Evolutionary conservation across 2,113 vertebrate species (phyloP), one percentile per base, ranked within the genome.

Genomic region (Leuciscus idus): DNA sequence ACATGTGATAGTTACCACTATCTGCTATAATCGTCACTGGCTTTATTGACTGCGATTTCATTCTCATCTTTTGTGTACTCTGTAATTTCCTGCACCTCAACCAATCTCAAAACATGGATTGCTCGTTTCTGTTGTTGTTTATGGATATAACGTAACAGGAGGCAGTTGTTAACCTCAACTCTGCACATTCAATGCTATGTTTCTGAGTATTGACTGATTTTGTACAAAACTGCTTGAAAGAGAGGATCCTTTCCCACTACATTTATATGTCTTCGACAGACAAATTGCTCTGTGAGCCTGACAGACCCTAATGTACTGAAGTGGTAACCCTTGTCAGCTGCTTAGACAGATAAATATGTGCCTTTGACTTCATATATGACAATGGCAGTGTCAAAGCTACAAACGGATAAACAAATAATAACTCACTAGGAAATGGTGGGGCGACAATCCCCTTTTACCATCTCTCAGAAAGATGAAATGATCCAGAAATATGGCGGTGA

Each of bases 31-130:
- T 98, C 96, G 96, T 96, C 95, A 94, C 96, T 97, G 95, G 96
- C 96, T 96, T 96, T 98, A 98, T 98, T 97, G 94, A 98, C 97
- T 95, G 94, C 96, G 95, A 96, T 93, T 95, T 96, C 96, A 96
- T 95, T 97, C 96, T 96, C 95, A 95, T 95, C 96, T 96, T 97
- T 99, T 99, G 97, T 98, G 95, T 95, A 96, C 96, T 96, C 96
- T 96, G 93, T 96, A 98, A 98, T 98, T 98, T 98, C 95, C 95
- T 93, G 78, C 87, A 85, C 78, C 68, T 64, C 57, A 72, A 61
- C 62, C 62, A 75, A 73, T 85, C 90, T 87, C 81, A 68, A 43
- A 70, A 64, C 82, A 76, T 33, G 59, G 50, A 84, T 81, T 76
- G 82, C 75, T 72, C 19, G 57, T 87, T 84, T 89, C 61, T 87